These are phyloP conservation scores for Keiferia lycopersicella DNA, from an alignment of 2,888 invertebrate species.

Conservation along the genomic window DNA sequence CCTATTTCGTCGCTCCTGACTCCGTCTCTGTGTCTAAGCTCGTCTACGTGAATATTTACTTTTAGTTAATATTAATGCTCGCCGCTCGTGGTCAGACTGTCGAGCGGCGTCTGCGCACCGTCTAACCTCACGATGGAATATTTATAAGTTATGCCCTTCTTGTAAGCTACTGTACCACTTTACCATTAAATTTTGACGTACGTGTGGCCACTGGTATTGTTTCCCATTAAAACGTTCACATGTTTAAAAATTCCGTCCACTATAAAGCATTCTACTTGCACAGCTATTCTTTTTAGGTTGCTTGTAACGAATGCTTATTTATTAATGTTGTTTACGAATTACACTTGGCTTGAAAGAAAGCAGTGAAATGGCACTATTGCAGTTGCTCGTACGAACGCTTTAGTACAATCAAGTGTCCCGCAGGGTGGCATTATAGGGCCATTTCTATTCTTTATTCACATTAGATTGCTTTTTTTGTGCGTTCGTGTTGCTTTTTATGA, in stretches of 20 bases:
- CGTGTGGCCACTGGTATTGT: conserved; percentile 26
- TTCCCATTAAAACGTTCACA: conserved; percentile 18
- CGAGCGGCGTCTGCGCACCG: conserved; percentile 28
- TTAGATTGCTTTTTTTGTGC: conserved; percentile 34
- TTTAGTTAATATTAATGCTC: conserved; percentile 32
- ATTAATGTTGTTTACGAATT: conserved; percentile 17
- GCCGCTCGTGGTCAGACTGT: conserved; percentile 24
- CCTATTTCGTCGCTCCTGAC: not conserved
- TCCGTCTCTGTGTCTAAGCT: conserved; percentile 21
- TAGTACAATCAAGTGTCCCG: conserved; percentile 34
- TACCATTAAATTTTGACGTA: conserved; percentile 25
- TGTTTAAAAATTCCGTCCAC: conserved; percentile 13
- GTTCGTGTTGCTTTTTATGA: conserved; percentile 22
- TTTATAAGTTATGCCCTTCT: conserved; percentile 30
- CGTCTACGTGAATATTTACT: conserved; percentile 30
- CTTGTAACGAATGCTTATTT: conserved; percentile 22
- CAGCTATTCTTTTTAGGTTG: not conserved
- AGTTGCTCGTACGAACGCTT: conserved; percentile 22
- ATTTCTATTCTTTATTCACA: conserved; percentile 33
- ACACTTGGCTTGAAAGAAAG: conserved; percentile 24
- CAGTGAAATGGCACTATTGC: conserved; percentile 29
- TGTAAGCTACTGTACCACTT: conserved; percentile 20
- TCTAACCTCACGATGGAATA: conserved; percentile 27
- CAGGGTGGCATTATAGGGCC: conserved; percentile 36
- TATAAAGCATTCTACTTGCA: conserved; percentile 19